Percentiles rank a stretch among this genome's conserved stretches.
Evolutionary conservation across 2,113 vertebrate genomes (phyloP).

Genomic region (Piprites chloris): DNA sequence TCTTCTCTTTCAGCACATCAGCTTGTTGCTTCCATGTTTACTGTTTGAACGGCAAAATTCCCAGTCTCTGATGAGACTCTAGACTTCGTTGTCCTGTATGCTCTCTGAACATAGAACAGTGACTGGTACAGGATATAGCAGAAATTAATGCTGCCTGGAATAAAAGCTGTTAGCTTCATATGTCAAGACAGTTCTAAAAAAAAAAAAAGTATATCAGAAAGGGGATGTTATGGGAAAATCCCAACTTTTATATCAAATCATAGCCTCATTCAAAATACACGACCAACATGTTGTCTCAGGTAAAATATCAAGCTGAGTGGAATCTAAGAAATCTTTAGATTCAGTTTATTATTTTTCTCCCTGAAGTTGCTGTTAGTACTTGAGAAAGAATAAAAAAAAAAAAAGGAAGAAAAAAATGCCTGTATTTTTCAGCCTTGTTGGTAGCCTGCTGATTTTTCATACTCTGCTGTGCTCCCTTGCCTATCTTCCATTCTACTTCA

Average conservation of each 20-base stretch:
- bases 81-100: neutral
- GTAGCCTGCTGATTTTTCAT: conserved; percentile 21
- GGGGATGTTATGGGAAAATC: neutral
- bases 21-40: neutral
- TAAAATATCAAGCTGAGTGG: conserved; percentile 4
- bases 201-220: neutral
- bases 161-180: neutral
- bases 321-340: conserved; percentile 27
- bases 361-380: neutral
- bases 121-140: neutral
- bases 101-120: neutral
- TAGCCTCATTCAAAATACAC: neutral
- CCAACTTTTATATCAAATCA: neutral
- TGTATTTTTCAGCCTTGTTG: conserved; percentile 28
- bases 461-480: neutral
- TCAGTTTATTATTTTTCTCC: neutral
- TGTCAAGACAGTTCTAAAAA: neutral
- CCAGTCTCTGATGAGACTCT: neutral
- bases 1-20: neutral
- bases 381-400: neutral
- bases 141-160: neutral
- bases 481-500: conserved; percentile 29
- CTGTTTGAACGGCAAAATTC: neutral
- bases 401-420: neutral
- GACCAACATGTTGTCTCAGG: neutral